Percentiles rank a stretch among this genome's conserved stretches.
Conservation (phyloP, 2,888 invertebrate species). For the Cantharis flavilabris region DNA sequence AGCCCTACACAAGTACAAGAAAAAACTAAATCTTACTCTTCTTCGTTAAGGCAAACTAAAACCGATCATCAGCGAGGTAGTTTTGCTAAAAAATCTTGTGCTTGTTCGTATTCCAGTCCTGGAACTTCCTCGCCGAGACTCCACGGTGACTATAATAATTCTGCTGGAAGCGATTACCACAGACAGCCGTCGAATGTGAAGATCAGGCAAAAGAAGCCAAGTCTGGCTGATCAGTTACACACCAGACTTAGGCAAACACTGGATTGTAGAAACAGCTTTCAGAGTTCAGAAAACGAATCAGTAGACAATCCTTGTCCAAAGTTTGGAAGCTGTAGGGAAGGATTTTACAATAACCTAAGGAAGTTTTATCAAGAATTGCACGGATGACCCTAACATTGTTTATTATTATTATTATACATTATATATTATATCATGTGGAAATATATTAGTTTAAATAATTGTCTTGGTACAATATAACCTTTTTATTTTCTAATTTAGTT, state of each 20-base stretch:
- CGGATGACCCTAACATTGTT: conserved; percentile 1
- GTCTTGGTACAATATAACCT: too few relatives aligned
- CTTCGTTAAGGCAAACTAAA: not conserved
- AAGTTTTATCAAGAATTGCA: conserved; percentile 31
- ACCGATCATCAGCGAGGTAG: not conserved
- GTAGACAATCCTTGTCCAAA: conserved; percentile 8
- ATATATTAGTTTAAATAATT: not conserved
- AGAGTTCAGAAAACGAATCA: not conserved
- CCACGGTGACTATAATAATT: not conserved
- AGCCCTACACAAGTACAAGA: not conserved
- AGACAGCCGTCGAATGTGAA: not conserved
- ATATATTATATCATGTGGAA: not conserved
- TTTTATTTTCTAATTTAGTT: too few relatives aligned
- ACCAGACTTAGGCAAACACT: conserved; percentile 29
- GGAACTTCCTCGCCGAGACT: not conserved
- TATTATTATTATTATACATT: not conserved
- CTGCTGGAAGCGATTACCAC: not conserved
- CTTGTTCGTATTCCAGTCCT: not conserved
- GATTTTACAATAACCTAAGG: conserved; percentile 29
- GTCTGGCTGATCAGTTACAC: conserved; percentile 34
- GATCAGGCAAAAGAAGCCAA: conserved; percentile 12
- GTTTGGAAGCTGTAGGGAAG: conserved; percentile 19
- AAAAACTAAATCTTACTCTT: not conserved
- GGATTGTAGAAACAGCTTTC: conserved; percentile 8
- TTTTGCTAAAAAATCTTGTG: not conserved